A percentile compares a stretch with the other conserved stretches of the same genome.
Evolutionary conservation across 2,888 invertebrate genomes (phyloP).

Genomic region (Steromphala cineraria): DNA sequence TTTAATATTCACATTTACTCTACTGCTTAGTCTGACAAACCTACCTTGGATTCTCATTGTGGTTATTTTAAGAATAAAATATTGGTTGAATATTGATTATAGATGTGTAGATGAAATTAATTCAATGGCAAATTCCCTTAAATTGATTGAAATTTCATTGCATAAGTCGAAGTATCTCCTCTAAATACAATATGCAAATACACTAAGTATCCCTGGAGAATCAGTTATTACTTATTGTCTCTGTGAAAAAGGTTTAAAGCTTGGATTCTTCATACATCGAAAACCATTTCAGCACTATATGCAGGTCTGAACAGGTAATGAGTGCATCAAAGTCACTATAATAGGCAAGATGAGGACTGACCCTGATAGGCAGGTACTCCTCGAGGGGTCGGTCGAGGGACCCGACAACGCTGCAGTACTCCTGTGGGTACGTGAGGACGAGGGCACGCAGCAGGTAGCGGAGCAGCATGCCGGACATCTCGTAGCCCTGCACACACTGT

Average conservation of each 20-base stretch:
- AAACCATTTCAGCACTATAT: not conserved
- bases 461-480: slow-evolving; percentile 81
- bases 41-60: not conserved
- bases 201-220: too few relatives aligned
- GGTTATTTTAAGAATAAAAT: too few relatives aligned
- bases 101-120: too few relatives aligned
- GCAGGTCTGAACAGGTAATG: not conserved
- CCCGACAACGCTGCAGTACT: slow-evolving; percentile 80
- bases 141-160: too few relatives aligned
- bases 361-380: slow-evolving; percentile 83
- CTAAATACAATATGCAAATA: too few relatives aligned
- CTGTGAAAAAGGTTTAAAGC: too few relatives aligned
- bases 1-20: not conserved
- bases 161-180: too few relatives aligned
- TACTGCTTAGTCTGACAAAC: too few relatives aligned
- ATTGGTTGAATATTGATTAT: too few relatives aligned
- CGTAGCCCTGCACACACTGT: slow-evolving; percentile 82
- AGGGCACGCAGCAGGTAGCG: slow-evolving; percentile 79
- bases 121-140: too few relatives aligned
- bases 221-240: too few relatives aligned
- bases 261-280: too few relatives aligned
- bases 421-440: slow-evolving; percentile 80
- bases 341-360: slow-evolving; percentile 53
- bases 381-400: slow-evolving; percentile 82
- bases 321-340: not conserved